Evolutionary conservation across 2,888 invertebrate species (phyloP).

Genomic region (Idaea biselata): DNA sequence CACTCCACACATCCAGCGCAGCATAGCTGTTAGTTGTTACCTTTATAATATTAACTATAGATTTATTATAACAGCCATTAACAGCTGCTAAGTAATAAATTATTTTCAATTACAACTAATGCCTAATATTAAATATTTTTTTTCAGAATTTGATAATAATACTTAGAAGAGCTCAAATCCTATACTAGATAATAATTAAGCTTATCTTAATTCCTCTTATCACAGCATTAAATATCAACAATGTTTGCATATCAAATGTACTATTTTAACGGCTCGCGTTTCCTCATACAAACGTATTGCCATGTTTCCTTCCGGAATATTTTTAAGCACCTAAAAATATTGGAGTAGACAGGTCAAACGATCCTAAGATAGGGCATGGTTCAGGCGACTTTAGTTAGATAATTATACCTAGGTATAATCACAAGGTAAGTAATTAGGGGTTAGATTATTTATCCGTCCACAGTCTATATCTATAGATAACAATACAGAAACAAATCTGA

Average conservation of each 20-base stretch:
- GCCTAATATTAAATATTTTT: neutral
- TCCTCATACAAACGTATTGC: neutral
- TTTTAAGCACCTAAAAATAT: no score
- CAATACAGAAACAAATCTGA: neutral
- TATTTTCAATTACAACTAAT: neutral
- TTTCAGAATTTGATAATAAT: neutral
- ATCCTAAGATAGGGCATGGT: no score
- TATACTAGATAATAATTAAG: neutral
- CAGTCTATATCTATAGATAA: neutral
- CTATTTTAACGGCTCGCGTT: no score
- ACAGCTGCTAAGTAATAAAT: neutral
- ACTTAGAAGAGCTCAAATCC: neutral
- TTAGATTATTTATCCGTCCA: neutral
- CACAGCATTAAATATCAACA: neutral
- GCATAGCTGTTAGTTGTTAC: no score
- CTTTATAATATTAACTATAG: no score
- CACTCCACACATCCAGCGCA: no score
- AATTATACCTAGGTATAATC: no score
- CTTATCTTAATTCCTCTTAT: neutral
- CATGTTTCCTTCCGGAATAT: no score
- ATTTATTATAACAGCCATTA: no score
- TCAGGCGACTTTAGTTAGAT: no score
- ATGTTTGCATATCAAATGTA: neutral
- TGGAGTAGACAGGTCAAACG: no score
- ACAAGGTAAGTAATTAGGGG: no score